Conservation (phyloP, 2,888 invertebrate species). For the Epinotia brunnichana region DNA sequence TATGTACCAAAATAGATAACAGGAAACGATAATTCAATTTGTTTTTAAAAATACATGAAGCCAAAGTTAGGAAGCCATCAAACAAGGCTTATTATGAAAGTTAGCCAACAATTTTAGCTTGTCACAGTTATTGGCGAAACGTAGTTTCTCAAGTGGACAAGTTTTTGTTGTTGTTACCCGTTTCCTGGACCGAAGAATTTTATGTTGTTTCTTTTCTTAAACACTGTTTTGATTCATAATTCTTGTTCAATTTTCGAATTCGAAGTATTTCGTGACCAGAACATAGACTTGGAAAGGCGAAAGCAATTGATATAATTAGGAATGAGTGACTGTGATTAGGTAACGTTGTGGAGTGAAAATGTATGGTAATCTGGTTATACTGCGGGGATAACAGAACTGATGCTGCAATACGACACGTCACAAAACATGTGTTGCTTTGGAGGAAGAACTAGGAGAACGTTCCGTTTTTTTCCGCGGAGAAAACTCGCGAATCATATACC, state of each 20-base stretch:
- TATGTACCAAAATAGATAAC: not conserved
- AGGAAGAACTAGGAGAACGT: no score
- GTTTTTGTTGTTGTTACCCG: conserved; percentile 39
- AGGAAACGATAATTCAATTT: not conserved
- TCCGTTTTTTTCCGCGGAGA: no score
- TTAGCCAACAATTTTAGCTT: conserved; percentile 26
- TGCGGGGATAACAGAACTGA: no score
- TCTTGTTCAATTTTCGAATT: conserved; percentile 1
- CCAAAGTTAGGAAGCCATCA: conserved; percentile 19
- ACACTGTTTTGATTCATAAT: conserved; percentile 19
- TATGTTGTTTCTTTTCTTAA: conserved; percentile 35
- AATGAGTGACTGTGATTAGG: no score
- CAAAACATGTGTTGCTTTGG: no score
- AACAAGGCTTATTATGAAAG: conserved; percentile 29
- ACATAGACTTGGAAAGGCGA: not conserved
- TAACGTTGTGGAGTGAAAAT: no score
- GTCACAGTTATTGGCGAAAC: conserved; percentile 42
- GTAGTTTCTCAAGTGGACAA: conserved; percentile 42
- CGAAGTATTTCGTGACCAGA: not conserved
- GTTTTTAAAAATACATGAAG: conserved; percentile 9
- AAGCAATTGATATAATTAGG: no score
- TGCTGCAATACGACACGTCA: no score
- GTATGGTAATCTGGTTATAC: no score
- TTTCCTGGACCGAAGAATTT: conserved; percentile 25
- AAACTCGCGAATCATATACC: no score